phyloP scores from a whole-genome alignment of 1,140 invertebrate species.

The Bombus fervidus region DNA sequence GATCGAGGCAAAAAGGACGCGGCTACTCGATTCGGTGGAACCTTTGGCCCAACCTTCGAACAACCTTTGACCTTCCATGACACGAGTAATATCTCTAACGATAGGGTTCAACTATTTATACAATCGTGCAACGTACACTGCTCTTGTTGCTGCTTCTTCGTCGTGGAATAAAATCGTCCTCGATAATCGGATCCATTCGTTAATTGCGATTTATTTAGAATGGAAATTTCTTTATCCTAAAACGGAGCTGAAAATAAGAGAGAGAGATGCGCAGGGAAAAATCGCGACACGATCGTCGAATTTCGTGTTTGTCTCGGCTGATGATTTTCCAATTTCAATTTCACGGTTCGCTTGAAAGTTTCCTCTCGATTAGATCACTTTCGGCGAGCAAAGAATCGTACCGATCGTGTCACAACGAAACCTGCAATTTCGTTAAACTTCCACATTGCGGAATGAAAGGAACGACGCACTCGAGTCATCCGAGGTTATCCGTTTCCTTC shows the following conservation, averaged over 20 bases:
- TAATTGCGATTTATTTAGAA: neutral
- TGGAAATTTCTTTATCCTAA: neutral
- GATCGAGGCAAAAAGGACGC: slow-evolving; percentile 1
- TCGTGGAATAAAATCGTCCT: neutral
- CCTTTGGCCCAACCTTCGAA: neutral
- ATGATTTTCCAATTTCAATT: neutral
- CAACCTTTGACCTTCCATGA: neutral
- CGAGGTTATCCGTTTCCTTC: neutral
- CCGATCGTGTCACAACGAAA: neutral
- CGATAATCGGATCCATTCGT: neutral
- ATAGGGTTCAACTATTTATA: slow-evolving; percentile 33
- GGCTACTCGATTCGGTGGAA: slow-evolving; percentile 5
- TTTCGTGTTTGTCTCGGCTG: neutral
- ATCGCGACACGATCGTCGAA: neutral
- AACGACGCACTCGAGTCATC: neutral
- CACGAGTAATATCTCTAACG: slow-evolving; percentile 27
- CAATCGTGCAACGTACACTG: slow-evolving; percentile 37
- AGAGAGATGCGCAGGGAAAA: neutral
- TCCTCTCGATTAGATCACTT: neutral
- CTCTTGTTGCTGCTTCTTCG: neutral
- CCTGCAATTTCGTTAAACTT: neutral
- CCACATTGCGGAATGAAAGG: neutral
- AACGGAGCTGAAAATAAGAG: slow-evolving; percentile 10
- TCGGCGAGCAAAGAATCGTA: too few species aligned
- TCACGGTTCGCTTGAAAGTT: neutral